These are phyloP conservation scores for Chaetogeoica ovagalla DNA, from an alignment of 2,888 invertebrate genomes.

Conservation along the genomic window DNA sequence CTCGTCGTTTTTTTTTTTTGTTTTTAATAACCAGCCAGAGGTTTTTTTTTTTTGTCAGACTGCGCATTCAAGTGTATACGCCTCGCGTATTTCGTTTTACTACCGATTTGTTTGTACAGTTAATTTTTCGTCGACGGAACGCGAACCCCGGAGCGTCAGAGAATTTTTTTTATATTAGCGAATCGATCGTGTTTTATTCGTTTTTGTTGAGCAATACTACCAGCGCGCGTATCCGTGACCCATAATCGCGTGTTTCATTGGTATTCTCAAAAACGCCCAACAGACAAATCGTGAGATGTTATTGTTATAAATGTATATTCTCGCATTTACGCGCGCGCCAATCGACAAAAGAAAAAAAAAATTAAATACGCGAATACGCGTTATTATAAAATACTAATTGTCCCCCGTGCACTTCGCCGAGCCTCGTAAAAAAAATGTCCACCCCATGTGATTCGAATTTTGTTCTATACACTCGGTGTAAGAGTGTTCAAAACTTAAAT, in stretches of 20 bases:
- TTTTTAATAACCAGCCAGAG: neutral
- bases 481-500: no score
- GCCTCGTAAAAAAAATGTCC: no score
- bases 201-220: neutral
- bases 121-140: neutral
- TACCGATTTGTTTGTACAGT: neutral
- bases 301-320: neutral
- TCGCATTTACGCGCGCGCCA: no score
- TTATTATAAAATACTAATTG: no score
- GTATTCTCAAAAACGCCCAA: neutral
- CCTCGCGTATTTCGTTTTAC: neutral
- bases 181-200: neutral
- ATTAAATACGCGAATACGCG: no score
- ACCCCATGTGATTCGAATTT: no score
- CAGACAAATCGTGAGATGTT: no score
- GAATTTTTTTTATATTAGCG: neutral
- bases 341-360: no score
- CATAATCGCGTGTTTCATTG: neutral
- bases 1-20: no score
- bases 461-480: no score
- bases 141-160: no score
- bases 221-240: conserved; percentile 6
- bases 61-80: conserved; percentile 21
- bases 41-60: neutral
- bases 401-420: no score